phyloP scores from a whole-genome alignment of 2,888 invertebrate species.

The Erannis defoliaria region DNA sequence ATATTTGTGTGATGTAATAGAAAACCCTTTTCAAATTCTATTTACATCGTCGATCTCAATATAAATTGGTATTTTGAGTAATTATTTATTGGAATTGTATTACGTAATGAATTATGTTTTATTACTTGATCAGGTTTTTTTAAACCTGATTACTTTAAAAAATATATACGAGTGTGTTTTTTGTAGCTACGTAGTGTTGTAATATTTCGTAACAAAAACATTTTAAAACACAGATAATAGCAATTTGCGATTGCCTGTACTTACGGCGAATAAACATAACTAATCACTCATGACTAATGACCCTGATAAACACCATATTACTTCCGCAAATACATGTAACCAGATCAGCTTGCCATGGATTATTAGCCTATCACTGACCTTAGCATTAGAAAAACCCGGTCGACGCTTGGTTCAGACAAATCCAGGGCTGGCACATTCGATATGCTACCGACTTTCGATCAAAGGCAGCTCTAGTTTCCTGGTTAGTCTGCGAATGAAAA shows the following conservation, averaged over 20 bases:
- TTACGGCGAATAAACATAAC: background rate
- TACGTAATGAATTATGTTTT: too few relatives aligned
- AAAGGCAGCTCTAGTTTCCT: constrained; percentile 51
- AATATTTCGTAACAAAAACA: background rate
- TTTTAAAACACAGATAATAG: background rate
- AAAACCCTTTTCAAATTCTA: background rate
- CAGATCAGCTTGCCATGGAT: constrained; percentile 23
- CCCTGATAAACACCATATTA: constrained; percentile 8
- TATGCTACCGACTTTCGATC: constrained; percentile 48
- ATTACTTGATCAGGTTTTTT: too few relatives aligned
- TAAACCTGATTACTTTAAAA: background rate
- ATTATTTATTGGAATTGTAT: background rate
- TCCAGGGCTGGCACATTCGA: constrained; percentile 52
- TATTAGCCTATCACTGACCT: constrained; percentile 53
- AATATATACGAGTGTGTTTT: too few relatives aligned
- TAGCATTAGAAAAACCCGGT: constrained; percentile 43
- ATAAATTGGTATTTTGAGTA: background rate
- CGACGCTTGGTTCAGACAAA: constrained; percentile 35
- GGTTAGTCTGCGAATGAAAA: constrained; percentile 51
- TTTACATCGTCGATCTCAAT: background rate
- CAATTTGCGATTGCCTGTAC: background rate
- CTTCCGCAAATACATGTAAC: constrained; percentile 30
- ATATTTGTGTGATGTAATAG: background rate
- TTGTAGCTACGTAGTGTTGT: background rate
- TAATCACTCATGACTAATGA: constrained; percentile 14